Percentiles rank a stretch among this genome's conserved stretches.
Conservation (phyloP, 2,888 invertebrate species). For the Hirudinaria manillensis region DNA sequence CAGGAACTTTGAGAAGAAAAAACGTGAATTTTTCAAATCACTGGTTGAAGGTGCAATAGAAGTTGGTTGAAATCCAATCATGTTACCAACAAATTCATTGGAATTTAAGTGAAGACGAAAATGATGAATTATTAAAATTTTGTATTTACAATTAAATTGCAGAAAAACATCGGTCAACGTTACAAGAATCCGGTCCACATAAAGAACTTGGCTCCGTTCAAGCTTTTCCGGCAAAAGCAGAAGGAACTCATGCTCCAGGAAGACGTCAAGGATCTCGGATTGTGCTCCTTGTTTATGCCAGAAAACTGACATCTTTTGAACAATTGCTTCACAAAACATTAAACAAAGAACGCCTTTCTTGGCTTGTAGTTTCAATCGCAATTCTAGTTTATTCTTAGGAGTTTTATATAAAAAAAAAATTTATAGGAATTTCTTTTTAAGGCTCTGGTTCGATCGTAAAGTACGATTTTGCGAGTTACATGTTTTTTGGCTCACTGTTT, state of each 20-base stretch:
- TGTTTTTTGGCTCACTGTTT: too few relatives aligned
- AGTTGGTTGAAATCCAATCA: conserved; percentile 42
- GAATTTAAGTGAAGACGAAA: too few relatives aligned
- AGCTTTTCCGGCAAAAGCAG: conserved; percentile 32
- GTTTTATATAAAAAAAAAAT: too few relatives aligned
- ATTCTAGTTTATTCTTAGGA: too few relatives aligned
- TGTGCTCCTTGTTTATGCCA: conserved; percentile 44
- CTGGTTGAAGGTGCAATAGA: conserved; percentile 50
- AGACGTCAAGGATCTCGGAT: conserved; percentile 42
- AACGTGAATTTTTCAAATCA: conserved; percentile 76
- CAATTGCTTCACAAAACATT: too few relatives aligned
- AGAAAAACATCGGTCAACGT: conserved; percentile 77
- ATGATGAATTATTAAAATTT: too few relatives aligned
- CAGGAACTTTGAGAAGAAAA: conserved; percentile 68
- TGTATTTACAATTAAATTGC: conserved; percentile 29
- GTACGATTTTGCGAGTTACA: too few relatives aligned
- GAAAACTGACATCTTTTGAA: background rate
- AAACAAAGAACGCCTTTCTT: too few relatives aligned
- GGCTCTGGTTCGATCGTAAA: too few relatives aligned
- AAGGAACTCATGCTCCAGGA: conserved; percentile 35
- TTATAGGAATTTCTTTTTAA: too few relatives aligned
- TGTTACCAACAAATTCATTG: background rate
- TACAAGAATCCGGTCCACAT: conserved; percentile 83
- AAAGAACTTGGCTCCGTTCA: conserved; percentile 68
- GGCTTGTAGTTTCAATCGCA: too few relatives aligned